These are phyloP conservation scores for Thamnophis sirtalis DNA, from an alignment of 2,113 vertebrate species.

Conservation along the genomic window DNA sequence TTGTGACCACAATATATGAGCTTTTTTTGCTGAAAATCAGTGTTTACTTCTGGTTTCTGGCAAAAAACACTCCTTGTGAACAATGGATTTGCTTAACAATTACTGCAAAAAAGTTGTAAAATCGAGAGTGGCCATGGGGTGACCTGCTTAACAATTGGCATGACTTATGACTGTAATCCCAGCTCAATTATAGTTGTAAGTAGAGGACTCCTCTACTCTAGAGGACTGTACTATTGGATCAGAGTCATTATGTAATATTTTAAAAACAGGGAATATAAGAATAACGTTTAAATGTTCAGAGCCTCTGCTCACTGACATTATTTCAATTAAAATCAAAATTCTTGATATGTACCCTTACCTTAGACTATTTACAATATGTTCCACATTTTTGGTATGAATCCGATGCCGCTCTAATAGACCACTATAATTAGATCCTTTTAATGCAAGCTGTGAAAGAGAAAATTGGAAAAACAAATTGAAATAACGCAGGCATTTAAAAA, in stretches of 20 bases:
- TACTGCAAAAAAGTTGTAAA: neutral
- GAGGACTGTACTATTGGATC: neutral
- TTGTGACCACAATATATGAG: neutral
- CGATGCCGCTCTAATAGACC: conserved; percentile 91
- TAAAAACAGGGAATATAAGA: neutral
- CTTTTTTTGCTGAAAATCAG: neutral
- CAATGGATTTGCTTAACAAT: neutral
- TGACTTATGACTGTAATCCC: neutral
- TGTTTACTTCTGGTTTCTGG: neutral
- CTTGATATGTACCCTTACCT: conserved; percentile 71
- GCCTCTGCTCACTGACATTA: neutral
- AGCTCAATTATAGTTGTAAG: neutral
- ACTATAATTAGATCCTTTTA: conserved; percentile 95
- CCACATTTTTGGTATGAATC: conserved; percentile 89
- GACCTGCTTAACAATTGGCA: neutral
- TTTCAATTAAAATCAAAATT: neutral
- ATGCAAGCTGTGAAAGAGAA: conserved; percentile 79
- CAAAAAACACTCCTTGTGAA: neutral
- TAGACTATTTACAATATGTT: conserved; percentile 85
- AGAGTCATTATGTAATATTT: neutral
- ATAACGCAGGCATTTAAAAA: neutral
- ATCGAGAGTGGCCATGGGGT: neutral
- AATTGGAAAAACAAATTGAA: neutral
- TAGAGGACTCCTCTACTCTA: neutral
- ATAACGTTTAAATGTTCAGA: neutral